Evolutionary conservation across 1,140 invertebrate genomes (phyloP), one percentile per base, ranked within the genome.

Genomic region (Halyomorpha halys): DNA sequence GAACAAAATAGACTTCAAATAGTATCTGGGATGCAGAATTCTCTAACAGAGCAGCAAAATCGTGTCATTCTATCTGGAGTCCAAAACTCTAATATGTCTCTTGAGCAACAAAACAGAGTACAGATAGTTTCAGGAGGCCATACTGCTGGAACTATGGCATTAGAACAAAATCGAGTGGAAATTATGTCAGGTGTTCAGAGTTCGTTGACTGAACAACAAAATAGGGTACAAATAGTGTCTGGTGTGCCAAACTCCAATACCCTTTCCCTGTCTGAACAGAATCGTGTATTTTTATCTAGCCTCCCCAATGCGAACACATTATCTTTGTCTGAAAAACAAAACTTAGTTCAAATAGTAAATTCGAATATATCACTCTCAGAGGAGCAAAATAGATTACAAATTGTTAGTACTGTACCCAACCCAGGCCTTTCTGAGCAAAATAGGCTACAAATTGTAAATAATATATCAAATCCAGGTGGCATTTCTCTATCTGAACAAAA

Each of bases 381-480:
- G 64, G 61, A 68, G 44, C 68, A 69, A 64, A 69, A 68, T 64
- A 66, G 68, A 25, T 63, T 70, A 49, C 69, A 70, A 51, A 65
- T 69, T 51, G 62, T 69, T 21, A 66, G 66, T n/a, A 67, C 62
- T 23, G 60, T 67, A 34, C 68, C 66, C 15, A 68, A 63, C 14
- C 53, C 19, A 56, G 23, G 16, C 25, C 51, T 64, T 30, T 39
- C 63, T 60, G 54, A 64, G 15, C 64, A 65, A 39, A 60, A 39
- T 19, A 65, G 60, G 27, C 27, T 65, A 18, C 64, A 62, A 30
- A 65, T 65, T 16, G 60, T 65, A 9, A 65, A 56, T 27, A 61
- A 30, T 19, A 27, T 62, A 18, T 60, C 64, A 21, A 53, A 47
- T 18, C 61, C 64, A n/a, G 51, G 23, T 61, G 53, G 56, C 25